A percentile compares a stretch with the other conserved stretches of the same genome.
Evolutionary conservation across 2,797 vertebrate genomes (phyloP).

Genomic region (Eleutherodactylus coqui): DNA sequence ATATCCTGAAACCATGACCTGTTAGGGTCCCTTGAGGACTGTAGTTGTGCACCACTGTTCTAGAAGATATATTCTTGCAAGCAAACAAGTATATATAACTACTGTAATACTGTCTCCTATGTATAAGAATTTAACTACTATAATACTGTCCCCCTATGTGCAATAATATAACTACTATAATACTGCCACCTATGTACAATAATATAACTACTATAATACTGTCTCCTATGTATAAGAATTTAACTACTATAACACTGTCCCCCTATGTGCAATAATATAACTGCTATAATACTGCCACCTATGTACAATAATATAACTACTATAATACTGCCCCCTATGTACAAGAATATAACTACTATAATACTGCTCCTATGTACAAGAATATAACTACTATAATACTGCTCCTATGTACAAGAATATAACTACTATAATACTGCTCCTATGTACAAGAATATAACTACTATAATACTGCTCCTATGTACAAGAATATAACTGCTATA

Average conservation of each 20-base stretch:
- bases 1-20: no score
- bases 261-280: background rate
- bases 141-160: slow-evolving; percentile 4
- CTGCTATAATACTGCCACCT: background rate
- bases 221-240: background rate
- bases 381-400: slow-evolving; percentile 14
- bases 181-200: background rate
- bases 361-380: background rate
- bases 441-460: background rate
- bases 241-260: slow-evolving; percentile 12
- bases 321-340: slow-evolving; percentile 1
- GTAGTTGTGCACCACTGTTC: no score
- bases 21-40: no score
- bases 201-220: slow-evolving; percentile 19
- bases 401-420: background rate
- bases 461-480: background rate
- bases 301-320: slow-evolving; percentile 15
- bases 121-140: background rate
- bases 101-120: slow-evolving; percentile 5
- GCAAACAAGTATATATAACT: no score
- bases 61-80: no score
- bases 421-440: background rate
- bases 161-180: slow-evolving; percentile 20
- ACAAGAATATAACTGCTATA: slow-evolving; percentile 6
- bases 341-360: slow-evolving; percentile 17